phyloP scores from a whole-genome alignment of 2,888 invertebrate species.

The Dascillus cervinus region DNA sequence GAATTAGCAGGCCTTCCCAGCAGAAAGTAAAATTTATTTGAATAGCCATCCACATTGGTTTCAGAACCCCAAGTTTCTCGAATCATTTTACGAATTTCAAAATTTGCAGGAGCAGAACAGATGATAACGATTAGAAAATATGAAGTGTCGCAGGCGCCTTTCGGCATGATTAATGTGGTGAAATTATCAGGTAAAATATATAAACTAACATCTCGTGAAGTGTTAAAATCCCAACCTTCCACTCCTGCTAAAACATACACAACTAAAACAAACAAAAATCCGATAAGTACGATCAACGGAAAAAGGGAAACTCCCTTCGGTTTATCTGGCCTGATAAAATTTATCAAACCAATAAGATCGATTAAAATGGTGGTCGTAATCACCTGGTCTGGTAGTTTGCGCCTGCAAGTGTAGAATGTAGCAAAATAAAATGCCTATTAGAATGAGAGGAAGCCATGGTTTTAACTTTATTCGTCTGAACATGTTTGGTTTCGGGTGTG shows the following conservation, averaged over 20 bases:
- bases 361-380: too few relatives aligned
- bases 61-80: conserved; percentile 61
- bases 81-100: conserved; percentile 57
- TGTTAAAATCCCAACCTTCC: conserved; percentile 67
- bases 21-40: conserved; percentile 47
- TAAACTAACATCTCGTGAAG: conserved; percentile 61
- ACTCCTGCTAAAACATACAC: conserved; percentile 22
- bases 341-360: too few relatives aligned
- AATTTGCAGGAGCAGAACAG: conserved; percentile 64
- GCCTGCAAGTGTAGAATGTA: too few relatives aligned
- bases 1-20: conserved; percentile 54
- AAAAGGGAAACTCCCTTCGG: too few relatives aligned
- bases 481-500: too few relatives aligned
- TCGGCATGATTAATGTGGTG: conserved; percentile 58
- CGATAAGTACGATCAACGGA: too few relatives aligned
- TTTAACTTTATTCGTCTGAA: too few relatives aligned
- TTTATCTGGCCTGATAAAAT: too few relatives aligned
- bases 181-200: conserved; percentile 65
- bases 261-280: too few relatives aligned
- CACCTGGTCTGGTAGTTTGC: too few relatives aligned
- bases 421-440: too few relatives aligned
- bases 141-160: conserved; percentile 45
- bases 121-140: conserved; percentile 65
- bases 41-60: conserved; percentile 32
- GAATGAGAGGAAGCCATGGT: too few relatives aligned